A percentile compares a stretch with the other conserved stretches of the same genome.
Conservation (phyloP, 2,888 invertebrate species). For the Macrosiphum euphorbiae region DNA sequence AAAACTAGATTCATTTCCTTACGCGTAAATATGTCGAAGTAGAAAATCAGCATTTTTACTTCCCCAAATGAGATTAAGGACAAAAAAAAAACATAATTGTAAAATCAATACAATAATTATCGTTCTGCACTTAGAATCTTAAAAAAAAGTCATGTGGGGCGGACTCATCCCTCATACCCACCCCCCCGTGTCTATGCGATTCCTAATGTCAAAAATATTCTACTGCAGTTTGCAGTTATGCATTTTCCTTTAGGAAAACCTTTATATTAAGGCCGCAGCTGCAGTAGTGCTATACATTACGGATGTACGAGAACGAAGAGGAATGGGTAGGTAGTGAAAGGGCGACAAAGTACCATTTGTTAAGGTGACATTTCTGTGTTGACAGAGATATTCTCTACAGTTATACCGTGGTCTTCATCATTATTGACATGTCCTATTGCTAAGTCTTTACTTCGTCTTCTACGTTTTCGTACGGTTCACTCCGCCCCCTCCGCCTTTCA, state of each 20-base stretch:
- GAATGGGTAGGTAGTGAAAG: neutral
- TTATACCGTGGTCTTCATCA: constrained; percentile 26
- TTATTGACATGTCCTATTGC: constrained; percentile 36
- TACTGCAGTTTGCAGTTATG: neutral
- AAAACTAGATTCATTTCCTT: too few species aligned
- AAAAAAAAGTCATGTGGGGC: too few species aligned
- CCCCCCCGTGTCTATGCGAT: too few species aligned
- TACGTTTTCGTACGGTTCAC: neutral
- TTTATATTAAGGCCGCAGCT: neutral
- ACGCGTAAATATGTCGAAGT: too few species aligned
- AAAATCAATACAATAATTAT: too few species aligned
- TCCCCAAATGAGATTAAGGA: too few species aligned
- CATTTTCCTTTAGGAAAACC: neutral
- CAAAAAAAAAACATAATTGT: too few species aligned
- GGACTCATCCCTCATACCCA: too few species aligned
- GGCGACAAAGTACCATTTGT: constrained; percentile 55
- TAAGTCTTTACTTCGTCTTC: constrained; percentile 20
- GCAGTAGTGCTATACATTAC: neutral
- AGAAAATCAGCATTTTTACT: too few species aligned
- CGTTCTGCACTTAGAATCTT: too few species aligned
- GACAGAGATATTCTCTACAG: constrained; percentile 37
- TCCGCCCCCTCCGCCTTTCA: neutral
- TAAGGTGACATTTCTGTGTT: constrained; percentile 50
- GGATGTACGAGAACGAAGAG: neutral
- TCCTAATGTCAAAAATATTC: neutral